Base-by-base conservation (phyloP, 2,797 vertebrate species). In the Varecia variegata region DNA sequence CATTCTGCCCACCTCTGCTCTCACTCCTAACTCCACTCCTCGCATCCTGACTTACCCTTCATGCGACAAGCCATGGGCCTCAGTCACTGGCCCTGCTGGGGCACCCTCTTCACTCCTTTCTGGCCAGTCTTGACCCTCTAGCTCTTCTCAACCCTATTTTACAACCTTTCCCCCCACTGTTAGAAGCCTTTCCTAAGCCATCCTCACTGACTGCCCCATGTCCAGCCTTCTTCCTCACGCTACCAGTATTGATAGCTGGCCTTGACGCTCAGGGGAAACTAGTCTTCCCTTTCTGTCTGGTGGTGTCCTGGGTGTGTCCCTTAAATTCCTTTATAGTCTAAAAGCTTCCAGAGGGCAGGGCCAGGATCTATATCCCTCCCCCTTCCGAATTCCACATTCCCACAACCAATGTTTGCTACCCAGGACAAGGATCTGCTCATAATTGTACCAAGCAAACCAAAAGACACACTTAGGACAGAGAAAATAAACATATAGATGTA, bases 311-410 rank as follows among this genome's bases (percentile, higher is more conserved):
- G 65, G 56, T 54, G 18, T 54, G 65, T 47, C 40, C 82, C 52
- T 95, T 40, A 89, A 80, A 83, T 93, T 88, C 82, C 70, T 93
- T 86, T 70, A 68, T 1, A 60, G 35, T 90, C 76, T 88, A 86
- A 95, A 95, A 91, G 47, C 82, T 92, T 93, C 67, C 77, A 85
- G 88, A 82, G 60, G 90, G 50, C 54, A 96, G 38, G 74, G 45
- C 35, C 79, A 77, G 80, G 12, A 94, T 76, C 50, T 32, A 4
- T 25, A 27, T 62, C 43, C 52, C 38, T 70, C 62, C 65, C 92
- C 73, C 70, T 83, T 76, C 85, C 81, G 32, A 60, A 76, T 83
- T 56, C 80, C 77, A 92, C 73, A 45, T n/a, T 70, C 60, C 13
- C 12, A 38, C 21, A 11, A 27, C 40, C 56, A 93, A 88, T 58